A percentile compares a stretch with the other conserved stretches of the same genome.
Conservation (phyloP, 2,113 vertebrate species). For the Pristiophorus japonicus region DNA sequence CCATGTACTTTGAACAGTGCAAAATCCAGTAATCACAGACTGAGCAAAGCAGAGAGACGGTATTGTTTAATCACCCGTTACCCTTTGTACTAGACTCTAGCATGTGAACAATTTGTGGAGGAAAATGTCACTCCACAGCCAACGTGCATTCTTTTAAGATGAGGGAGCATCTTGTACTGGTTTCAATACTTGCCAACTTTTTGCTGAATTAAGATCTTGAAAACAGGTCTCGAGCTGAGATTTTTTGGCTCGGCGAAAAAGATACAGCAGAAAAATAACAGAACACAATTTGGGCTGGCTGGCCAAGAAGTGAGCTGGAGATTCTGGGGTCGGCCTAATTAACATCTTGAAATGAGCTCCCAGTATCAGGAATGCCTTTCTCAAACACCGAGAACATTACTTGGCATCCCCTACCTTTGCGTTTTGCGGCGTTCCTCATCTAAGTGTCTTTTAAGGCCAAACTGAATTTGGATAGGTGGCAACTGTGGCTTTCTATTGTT, state of each 20-base stretch:
- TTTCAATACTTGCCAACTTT: not conserved
- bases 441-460: not conserved
- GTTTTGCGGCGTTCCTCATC: not conserved
- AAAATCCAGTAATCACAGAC: not conserved
- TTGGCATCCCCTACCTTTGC: not conserved
- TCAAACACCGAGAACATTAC: not conserved
- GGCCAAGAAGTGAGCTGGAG: not conserved
- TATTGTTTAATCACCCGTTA: not conserved
- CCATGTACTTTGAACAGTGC: not conserved
- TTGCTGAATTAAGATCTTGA: not conserved
- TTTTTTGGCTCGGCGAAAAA: not conserved
- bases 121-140: constrained; percentile 17
- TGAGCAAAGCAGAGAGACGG: not conserved
- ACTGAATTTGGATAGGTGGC: not conserved
- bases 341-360: not conserved
- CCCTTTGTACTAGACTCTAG: not conserved
- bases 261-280: not conserved
- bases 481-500: not conserved
- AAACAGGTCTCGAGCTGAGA: not conserved
- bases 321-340: not conserved
- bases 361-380: not conserved
- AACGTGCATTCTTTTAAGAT: constrained; percentile 18
- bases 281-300: not conserved
- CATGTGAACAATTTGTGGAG: constrained; percentile 25
- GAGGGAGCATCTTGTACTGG: not conserved